These are phyloP conservation scores for Thryonomys swinderianus DNA, from an alignment of 2,113 vertebrate species.

Conservation along the genomic window DNA sequence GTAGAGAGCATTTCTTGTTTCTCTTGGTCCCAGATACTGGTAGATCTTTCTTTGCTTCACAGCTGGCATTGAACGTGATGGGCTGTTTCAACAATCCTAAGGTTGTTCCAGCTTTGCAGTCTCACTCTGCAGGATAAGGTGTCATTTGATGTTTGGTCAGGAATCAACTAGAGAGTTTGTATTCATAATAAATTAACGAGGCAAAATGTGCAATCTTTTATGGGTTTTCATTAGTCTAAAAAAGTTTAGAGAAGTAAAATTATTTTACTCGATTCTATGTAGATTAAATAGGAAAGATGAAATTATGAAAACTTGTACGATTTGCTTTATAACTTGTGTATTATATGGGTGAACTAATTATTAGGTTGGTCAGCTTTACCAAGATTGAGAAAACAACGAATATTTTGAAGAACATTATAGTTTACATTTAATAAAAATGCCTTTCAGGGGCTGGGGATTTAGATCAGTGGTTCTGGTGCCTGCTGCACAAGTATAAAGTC, in stretches of 20 bases:
- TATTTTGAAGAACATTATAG: constrained; percentile 42
- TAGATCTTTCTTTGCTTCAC: background rate
- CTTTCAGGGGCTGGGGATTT: background rate
- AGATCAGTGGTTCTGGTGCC: no score
- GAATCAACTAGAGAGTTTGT: background rate
- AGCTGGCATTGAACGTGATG: background rate
- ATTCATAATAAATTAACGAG: constrained; percentile 9
- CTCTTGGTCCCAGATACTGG: background rate
- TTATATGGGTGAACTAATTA: background rate
- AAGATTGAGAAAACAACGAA: constrained; percentile 26
- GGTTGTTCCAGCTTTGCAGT: background rate
- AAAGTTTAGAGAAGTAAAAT: constrained; percentile 46
- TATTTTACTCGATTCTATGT: background rate
- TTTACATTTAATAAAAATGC: constrained; percentile 46
- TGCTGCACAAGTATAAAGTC: no score
- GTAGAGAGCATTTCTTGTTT: background rate
- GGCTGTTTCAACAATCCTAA: background rate
- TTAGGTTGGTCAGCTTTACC: background rate
- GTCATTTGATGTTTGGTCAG: background rate
- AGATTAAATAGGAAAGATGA: constrained; percentile 37
- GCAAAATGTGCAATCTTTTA: constrained; percentile 50
- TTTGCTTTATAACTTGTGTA: background rate
- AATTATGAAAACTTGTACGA: constrained; percentile 46
- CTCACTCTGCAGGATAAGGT: background rate
- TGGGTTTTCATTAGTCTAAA: constrained; percentile 43